These are phyloP conservation scores for Odontocolon sp. DNA, from an alignment of 2,888 invertebrate genomes.

Conservation along the genomic window DNA sequence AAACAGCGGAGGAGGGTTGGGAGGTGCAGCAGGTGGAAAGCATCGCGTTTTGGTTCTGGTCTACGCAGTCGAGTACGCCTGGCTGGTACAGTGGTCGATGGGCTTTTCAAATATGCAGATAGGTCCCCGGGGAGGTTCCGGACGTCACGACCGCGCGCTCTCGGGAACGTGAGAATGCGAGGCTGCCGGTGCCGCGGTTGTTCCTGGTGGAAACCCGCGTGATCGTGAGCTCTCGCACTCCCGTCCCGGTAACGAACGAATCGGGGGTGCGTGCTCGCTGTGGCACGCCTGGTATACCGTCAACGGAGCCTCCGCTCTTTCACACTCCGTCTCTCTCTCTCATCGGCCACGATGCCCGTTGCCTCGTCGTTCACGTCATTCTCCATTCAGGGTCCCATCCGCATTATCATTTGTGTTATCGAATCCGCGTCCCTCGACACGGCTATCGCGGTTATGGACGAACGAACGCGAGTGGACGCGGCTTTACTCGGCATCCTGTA, in stretches of 20 bases:
- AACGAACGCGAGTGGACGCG: conserved; percentile 17
- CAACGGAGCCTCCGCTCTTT: background rate
- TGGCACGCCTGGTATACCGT: background rate
- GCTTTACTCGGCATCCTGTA: background rate
- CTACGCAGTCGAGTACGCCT: background rate
- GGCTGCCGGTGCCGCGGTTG: background rate
- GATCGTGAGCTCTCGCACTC: conserved; percentile 33
- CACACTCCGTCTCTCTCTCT: background rate
- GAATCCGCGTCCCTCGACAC: conserved; percentile 26
- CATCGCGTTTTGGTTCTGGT: background rate
- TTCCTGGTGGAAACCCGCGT: conserved; percentile 21
- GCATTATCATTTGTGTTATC: conserved; percentile 38
- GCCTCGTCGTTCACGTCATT: conserved; percentile 35
- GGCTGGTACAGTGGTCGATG: conserved; percentile 16
- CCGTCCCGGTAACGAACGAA: conserved; percentile 38
- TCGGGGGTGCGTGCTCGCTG: background rate
- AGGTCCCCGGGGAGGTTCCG: conserved; percentile 46
- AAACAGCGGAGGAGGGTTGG: background rate
- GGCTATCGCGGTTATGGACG: conserved; percentile 45
- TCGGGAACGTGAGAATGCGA: conserved; percentile 7
- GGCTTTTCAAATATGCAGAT: conserved; percentile 62
- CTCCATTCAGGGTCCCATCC: conserved; percentile 14
- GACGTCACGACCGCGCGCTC: conserved; percentile 36
- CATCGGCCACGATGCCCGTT: background rate
- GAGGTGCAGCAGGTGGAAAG: background rate